Base-by-base conservation (phyloP, 2,797 vertebrate genomes). In the Dipus sagitta region DNA sequence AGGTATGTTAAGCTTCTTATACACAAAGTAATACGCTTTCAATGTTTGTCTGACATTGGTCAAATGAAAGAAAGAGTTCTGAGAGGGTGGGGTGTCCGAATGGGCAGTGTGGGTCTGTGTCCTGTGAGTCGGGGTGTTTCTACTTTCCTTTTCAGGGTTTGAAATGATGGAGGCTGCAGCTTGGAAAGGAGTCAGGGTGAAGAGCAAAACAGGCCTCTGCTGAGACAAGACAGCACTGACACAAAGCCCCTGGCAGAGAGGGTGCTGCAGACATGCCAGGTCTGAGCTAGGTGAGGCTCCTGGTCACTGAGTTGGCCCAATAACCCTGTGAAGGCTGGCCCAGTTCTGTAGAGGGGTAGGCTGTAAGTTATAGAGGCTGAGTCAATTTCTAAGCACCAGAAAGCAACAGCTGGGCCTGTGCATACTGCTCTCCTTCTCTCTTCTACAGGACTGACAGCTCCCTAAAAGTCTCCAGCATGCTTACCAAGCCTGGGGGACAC, bases 41-140 rank as follows among this genome's bases (percentile, higher is more conserved):
- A 60, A 30, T 72, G 88, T 30, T 75, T 67, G 92, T 71, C 68
- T 93, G 24, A 52, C 52, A 81, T 81, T 86, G 68, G 34, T 52
- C 23, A 77, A 72, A 92, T 77, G 82, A 90, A 92, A 67, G 28
- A n/a, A 92, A 67, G 28, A n/a, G 24, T 90, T 94, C 93, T 79
- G 70, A 76, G 74, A 80, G 85, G 75, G 38, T 88, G 21, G 60
- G 34, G 32, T 47, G 28, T 52, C 12, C 30, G 68, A 17, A 34
- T 86, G 15, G n/a, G 32, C 12, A 64, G 58, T 70, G 2, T 88
- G 86, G 30, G 6, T 58, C 62, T 71, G 32, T 7, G 52, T 84
- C 54, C 72, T 38, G 3, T 60, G 65, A 65, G 32, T 11, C 62
- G 42, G 14, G n/a, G 20, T 21, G 54, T 30, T 88, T 58, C 32